Percentiles rank a stretch among this genome's conserved stretches.
Conservation (phyloP, 2,888 invertebrate genomes). For the Busseola fusca region DNA sequence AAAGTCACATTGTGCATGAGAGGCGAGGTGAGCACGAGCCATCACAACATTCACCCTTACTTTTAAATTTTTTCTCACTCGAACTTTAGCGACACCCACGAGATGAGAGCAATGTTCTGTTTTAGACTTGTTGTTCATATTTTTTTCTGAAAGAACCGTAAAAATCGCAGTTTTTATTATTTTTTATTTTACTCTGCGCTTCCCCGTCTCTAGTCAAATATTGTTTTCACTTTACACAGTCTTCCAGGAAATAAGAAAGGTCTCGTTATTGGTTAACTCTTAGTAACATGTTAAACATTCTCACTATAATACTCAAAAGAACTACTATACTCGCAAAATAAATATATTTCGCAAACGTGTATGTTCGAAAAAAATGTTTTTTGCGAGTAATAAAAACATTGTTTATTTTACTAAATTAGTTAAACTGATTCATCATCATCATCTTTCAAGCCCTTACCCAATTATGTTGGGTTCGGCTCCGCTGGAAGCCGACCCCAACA, state of each 20-base stretch:
- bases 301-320: background rate
- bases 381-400: background rate
- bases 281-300: background rate
- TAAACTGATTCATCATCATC: background rate
- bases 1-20: background rate
- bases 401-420: background rate
- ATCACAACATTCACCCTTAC: background rate
- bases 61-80: constrained; percentile 1
- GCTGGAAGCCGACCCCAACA: no score
- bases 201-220: constrained; percentile 15
- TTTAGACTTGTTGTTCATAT: constrained; percentile 15
- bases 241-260: constrained; percentile 8
- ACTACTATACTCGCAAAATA: background rate
- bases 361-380: background rate
- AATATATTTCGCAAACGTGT: no score
- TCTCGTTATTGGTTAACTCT: constrained; percentile 3
- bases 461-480: no score
- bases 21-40: background rate
- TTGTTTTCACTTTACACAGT: constrained; percentile 17
- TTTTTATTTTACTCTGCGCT: constrained; percentile 1
- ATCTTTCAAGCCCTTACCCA: no score
- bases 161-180: constrained; percentile 1
- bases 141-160: constrained; percentile 5
- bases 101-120: background rate
- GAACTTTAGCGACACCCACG: constrained; percentile 13